Base-by-base conservation (phyloP, 2,113 vertebrate genomes). In the Ploceus nigricollis region DNA sequence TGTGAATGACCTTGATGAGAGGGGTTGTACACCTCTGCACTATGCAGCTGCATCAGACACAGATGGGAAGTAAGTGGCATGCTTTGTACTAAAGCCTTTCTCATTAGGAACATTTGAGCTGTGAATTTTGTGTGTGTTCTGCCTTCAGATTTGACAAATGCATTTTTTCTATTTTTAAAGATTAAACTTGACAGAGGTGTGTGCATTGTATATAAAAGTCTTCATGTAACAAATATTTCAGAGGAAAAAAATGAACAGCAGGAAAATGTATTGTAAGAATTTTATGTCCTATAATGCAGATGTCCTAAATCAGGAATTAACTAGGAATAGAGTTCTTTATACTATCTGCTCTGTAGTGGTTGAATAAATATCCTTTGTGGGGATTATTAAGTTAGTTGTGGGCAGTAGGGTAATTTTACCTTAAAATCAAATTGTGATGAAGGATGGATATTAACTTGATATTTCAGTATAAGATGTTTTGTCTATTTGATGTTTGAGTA, bases 1-100 rank as follows among this genome's bases (percentile, higher is more conserved):
- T 89, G 99, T 99, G 96, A 99, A 99, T 57, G 99, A 99, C 97
- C 98, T 99, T 61, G 99, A 99, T 77, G 98, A 99, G 97, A 98
- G 99, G 96, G 99, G 99, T 87, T 99, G 99, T 97, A 99, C 99
- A 76, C 99, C 99, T 75, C 98, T 99, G 94, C 99, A 99, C 98
- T 99, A 99, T 83, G 98, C 99, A 66, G 99, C 99, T 73, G 99
- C 99, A n/a, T 99, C 99, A 66, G 99, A 99, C 98, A 99, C 99
- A 71, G 99, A 99, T 56, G 99, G 99, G 98, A 99, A 99, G 99
- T 99, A 97, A 97, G 99, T 98, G 63, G 21, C 77, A 24, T 28
- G 71, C 61, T 86, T 57, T 84, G 44, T 96, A 66, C 60, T 65
- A 48, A 77, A 85, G 79, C n/a, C 20, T 86, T 80, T 92, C 40